phyloP scores from a whole-genome alignment of 92 coral and sea anemone genomes.

The Porites rus region DNA sequence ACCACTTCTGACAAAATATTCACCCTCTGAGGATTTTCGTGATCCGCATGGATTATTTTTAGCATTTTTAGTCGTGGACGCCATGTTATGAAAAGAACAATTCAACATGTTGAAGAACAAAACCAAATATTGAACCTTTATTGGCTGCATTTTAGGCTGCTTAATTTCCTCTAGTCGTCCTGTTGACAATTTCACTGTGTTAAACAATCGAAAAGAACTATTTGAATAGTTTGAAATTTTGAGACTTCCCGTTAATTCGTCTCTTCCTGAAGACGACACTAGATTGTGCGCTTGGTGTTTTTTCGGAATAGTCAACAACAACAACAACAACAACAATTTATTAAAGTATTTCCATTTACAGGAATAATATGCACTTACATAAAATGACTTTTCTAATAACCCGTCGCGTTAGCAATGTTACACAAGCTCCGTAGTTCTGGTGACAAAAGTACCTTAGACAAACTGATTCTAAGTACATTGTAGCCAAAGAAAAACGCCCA shows the following conservation, averaged over 20 bases:
- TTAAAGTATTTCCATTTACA: too few relatives aligned
- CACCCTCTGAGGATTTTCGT: background rate
- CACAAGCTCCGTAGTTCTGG: too few relatives aligned
- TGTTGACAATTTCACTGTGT: constrained; percentile 1
- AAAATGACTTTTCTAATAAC: too few relatives aligned
- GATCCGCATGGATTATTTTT: background rate
- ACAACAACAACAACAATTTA: too few relatives aligned
- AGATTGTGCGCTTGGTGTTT: too few relatives aligned
- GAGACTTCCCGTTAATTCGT: background rate
- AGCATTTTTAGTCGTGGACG: background rate
- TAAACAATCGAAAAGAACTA: background rate
- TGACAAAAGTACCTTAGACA: too few relatives aligned
- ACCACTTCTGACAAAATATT: background rate
- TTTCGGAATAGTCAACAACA: too few relatives aligned
- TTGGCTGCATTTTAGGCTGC: background rate
- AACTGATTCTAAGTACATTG: constrained; percentile 12
- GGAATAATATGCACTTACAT: too few relatives aligned
- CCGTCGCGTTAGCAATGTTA: too few relatives aligned
- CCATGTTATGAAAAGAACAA: background rate
- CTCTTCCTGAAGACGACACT: too few relatives aligned
- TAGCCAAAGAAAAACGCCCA: constrained; percentile 9
- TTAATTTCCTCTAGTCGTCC: constrained; percentile 9
- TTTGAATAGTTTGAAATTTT: background rate
- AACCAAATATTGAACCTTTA: constrained; percentile 26
- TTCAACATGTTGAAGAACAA: constrained; percentile 3